Evolutionary conservation across 2,888 invertebrate species (phyloP).

Genomic region (Nymphalis c-album): DNA sequence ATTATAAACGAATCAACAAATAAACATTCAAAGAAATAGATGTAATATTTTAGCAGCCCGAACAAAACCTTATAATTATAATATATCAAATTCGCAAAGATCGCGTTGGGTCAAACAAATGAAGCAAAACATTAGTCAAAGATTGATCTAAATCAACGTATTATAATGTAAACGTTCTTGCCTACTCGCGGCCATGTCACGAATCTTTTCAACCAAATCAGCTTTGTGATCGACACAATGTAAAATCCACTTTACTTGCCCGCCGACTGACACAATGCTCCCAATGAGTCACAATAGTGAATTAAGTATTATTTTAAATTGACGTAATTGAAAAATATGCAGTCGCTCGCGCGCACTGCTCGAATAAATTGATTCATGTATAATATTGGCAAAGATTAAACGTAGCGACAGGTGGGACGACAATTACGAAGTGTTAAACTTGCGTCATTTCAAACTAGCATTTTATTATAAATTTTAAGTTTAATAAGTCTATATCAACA

Average conservation of each 20-base stretch:
- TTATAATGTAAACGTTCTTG: slow-evolving; percentile 15
- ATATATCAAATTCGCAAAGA: slow-evolving; percentile 9
- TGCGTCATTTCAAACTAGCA: not conserved
- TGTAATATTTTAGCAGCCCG: not conserved
- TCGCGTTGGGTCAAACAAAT: slow-evolving; percentile 13
- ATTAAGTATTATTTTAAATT: slow-evolving; percentile 82
- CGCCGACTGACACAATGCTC: slow-evolving; percentile 72
- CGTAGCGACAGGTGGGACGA: slow-evolving; percentile 18
- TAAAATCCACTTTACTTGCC: slow-evolving; percentile 53
- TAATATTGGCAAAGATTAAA: slow-evolving; percentile 64
- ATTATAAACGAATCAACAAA: not conserved
- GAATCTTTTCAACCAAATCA: slow-evolving; percentile 16
- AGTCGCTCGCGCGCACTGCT: slow-evolving; percentile 70
- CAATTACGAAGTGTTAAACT: not conserved
- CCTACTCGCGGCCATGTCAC: slow-evolving; percentile 25
- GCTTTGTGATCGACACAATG: slow-evolving; percentile 39
- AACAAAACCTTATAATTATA: slow-evolving; percentile 4
- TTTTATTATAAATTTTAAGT: not conserved
- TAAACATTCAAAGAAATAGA: not conserved
- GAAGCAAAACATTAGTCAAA: slow-evolving; percentile 18
- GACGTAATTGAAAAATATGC: slow-evolving; percentile 82
- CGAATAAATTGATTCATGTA: slow-evolving; percentile 80
- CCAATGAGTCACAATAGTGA: slow-evolving; percentile 79
- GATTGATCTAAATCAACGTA: slow-evolving; percentile 19
- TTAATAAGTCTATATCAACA: not conserved